Conservation (phyloP, 2,888 invertebrate species). For the Cantharis flavilabris region DNA sequence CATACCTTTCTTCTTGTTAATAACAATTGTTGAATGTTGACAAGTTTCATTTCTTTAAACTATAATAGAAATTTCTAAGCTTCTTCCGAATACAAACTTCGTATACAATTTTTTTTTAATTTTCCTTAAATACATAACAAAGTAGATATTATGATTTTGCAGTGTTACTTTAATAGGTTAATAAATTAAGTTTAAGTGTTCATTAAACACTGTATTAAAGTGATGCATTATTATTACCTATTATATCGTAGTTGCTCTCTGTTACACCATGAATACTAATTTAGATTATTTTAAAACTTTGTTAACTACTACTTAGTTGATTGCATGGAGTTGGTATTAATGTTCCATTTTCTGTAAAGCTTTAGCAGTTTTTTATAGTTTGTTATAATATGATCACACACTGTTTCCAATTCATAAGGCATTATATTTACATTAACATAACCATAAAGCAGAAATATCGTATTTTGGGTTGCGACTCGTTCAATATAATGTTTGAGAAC, state of each 20-base stretch:
- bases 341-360: background rate
- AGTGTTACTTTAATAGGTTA: background rate
- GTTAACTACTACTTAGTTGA: background rate
- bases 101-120: background rate
- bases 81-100: background rate
- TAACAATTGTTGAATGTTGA: conserved; percentile 43
- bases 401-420: background rate
- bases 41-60: conserved; percentile 31
- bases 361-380: background rate
- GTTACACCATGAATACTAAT: background rate
- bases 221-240: background rate
- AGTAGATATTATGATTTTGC: background rate
- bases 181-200: background rate
- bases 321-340: background rate
- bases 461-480: background rate
- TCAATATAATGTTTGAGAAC: background rate
- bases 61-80: background rate
- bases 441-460: background rate
- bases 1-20: conserved; percentile 35
- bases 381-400: background rate
- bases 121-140: background rate
- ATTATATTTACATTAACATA: background rate
- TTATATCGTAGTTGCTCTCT: background rate
- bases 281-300: background rate
- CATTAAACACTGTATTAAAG: background rate